Evolutionary conservation across 2,888 invertebrate species (phyloP).

Genomic region (Tetragnatha montana): DNA sequence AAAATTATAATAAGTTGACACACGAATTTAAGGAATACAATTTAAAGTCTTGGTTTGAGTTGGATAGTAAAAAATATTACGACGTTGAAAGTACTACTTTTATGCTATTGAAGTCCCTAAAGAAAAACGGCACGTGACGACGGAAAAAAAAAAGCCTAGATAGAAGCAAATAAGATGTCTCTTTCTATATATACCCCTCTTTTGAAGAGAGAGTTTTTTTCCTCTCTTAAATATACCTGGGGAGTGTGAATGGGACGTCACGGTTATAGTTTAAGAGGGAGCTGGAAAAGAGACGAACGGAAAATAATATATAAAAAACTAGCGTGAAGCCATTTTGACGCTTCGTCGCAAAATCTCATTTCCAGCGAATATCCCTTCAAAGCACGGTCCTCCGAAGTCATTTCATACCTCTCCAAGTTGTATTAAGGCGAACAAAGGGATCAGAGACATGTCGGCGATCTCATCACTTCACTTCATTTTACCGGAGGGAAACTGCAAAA

Average conservation of each 20-base stretch:
- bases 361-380: conserved; percentile 36
- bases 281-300: not conserved
- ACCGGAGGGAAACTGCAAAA: not conserved
- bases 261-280: conserved; percentile 3
- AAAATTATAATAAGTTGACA: too few relatives aligned
- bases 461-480: conserved; percentile 22
- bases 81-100: too few relatives aligned
- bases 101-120: too few relatives aligned
- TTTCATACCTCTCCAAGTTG: conserved; percentile 46
- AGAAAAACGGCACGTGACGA: too few relatives aligned
- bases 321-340: conserved; percentile 42
- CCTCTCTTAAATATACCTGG: conserved; percentile 11
- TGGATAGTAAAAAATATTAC: too few relatives aligned
- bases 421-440: conserved; percentile 21
- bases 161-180: too few relatives aligned
- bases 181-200: not conserved
- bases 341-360: conserved; percentile 59
- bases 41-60: too few relatives aligned
- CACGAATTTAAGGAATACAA: too few relatives aligned
- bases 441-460: conserved; percentile 23
- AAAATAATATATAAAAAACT: not conserved
- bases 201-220: conserved; percentile 25
- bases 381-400: conserved; percentile 31
- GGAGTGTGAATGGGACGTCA: conserved; percentile 1
- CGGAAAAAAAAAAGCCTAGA: too few relatives aligned